These are phyloP conservation scores for Catalaphyllia jardinei DNA, from an alignment of 64 coral and sea anemone species.

Conservation along the genomic window DNA sequence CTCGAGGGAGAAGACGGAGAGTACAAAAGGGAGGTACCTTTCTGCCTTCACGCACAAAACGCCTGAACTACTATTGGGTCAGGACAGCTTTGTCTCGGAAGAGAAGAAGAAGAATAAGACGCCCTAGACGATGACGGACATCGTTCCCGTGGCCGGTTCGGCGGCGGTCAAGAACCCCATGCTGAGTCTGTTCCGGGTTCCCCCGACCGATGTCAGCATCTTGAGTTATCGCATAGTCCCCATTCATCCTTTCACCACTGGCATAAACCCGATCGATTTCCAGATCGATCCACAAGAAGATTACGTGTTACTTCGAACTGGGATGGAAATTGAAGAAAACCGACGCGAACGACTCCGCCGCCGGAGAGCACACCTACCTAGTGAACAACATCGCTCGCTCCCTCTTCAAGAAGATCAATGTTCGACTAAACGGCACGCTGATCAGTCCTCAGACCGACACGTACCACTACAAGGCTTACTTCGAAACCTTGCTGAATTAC, in stretches of 20 bases:
- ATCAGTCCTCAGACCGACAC: constrained; percentile 8
- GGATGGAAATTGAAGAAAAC: not conserved
- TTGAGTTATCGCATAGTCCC: not conserved
- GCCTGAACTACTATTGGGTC: too few relatives aligned
- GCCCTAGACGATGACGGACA: not conserved
- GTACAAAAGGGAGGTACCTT: too few relatives aligned
- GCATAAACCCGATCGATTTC: not conserved
- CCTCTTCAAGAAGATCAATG: not conserved
- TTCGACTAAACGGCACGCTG: constrained; percentile 18
- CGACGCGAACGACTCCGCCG: not conserved
- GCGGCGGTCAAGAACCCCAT: not conserved
- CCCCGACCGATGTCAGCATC: too few relatives aligned
- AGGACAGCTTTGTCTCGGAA: too few relatives aligned
- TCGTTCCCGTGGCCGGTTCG: too few relatives aligned
- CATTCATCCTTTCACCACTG: not conserved
- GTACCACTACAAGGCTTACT: not conserved
- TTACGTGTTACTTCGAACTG: not conserved
- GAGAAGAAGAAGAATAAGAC: too few relatives aligned
- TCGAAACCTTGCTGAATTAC: constrained; percentile 28
- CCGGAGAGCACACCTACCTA: too few relatives aligned
- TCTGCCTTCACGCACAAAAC: too few relatives aligned
- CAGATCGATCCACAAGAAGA: not conserved
- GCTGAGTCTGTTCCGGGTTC: not conserved
- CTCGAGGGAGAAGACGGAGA: too few relatives aligned
- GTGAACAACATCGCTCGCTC: not conserved